Base-by-base conservation (phyloP, 2,888 invertebrate genomes). In the Epinotia demarniana region DNA sequence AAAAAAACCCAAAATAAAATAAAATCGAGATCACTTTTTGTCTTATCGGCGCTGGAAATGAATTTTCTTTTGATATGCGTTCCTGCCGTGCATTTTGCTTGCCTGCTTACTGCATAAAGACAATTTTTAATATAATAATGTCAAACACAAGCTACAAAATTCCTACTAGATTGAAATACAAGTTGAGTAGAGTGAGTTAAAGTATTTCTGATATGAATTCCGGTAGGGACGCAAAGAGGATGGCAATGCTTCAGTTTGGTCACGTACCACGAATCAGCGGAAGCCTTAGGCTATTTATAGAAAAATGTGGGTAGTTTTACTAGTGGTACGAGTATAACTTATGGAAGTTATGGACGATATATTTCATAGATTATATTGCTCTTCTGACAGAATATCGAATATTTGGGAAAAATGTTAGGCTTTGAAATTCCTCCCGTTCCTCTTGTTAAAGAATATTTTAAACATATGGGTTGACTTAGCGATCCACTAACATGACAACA, bases 201-300 rank as follows among this genome's bases (percentile, higher is more conserved):
- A 67, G 64, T 71, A 72, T 72, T 72, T 39, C 39, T 72, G 71
- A 72, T 75, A 72, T 53, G 70, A 62, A 72, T 71, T 72, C 71
- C 33, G 63, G 64, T 60, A 68, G 62, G 33, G 61, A 64, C 23
- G 53, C 46, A 46, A 66, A 67, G 46, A 66, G 64, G 61, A 46
- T 58, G 57, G 67, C 61, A 57, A 72, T 72, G 62, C 18, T 9
- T 43, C 12, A 72, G 71, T 75, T 71, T 75, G 75, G 66, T 75
- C 75, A 75, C 75, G 75, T 72, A 23, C 55, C 12, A n/a, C 61
- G 67, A 72, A 75, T 67, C 71, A 67, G 66, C 60, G 60, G 66
- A 71, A 39, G 57, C 66, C 68, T 16, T 16, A 12, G 23, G 71
- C 75, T 62, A 75, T 67, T 75, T 62, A 67, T 72, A 67, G 72